Evolutionary conservation across 2,888 invertebrate species (phyloP).

Genomic region (Trichogramma dendrolimi): DNA sequence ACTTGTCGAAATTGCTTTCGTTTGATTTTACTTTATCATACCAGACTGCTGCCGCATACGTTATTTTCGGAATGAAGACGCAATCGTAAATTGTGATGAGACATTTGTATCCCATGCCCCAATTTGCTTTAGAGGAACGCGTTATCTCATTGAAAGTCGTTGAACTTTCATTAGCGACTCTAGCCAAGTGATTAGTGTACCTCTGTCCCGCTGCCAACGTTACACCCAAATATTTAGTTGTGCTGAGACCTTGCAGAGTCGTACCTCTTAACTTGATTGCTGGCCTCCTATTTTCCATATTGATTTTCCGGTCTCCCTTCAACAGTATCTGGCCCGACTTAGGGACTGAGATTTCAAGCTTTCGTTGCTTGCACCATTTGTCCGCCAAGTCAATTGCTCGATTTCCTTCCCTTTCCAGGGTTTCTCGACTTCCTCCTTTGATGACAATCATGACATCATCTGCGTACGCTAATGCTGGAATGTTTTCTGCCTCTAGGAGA

Average conservation of each 20-base stretch:
- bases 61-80: no score
- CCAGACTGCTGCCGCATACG: no score
- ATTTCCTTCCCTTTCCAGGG: background rate
- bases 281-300: no score
- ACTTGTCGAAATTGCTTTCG: no score
- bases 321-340: conserved; percentile 12
- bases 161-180: background rate
- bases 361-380: conserved; percentile 8
- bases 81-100: conserved; percentile 10
- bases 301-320: no score
- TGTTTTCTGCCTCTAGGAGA: background rate
- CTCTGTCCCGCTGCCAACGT: no score
- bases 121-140: no score
- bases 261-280: background rate
- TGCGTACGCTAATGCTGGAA: background rate
- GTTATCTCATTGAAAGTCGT: no score
- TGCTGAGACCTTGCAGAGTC: no score
- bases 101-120: no score
- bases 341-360: conserved; percentile 12
- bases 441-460: conserved; percentile 13
- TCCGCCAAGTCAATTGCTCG: background rate
- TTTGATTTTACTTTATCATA: no score
- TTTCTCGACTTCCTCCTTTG: background rate
- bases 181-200: no score
- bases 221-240: conserved; percentile 10